A percentile compares a stretch with the other conserved stretches of the same genome.
Conservation (phyloP, 2,888 invertebrate species). For the Oscheius onirici region DNA sequence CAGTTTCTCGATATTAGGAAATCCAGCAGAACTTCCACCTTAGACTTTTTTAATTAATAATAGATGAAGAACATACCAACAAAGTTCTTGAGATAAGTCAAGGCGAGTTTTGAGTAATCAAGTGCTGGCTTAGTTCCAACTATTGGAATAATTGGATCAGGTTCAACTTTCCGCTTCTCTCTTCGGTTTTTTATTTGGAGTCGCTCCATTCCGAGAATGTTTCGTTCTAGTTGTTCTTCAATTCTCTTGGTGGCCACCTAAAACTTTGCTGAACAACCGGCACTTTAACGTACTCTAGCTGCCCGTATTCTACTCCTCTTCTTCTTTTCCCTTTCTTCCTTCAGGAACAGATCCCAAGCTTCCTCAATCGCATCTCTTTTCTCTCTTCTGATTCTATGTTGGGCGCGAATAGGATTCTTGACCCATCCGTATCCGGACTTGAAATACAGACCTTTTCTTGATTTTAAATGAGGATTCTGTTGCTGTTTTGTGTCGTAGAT, state of each 20-base stretch:
- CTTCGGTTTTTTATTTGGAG: constrained; percentile 2
- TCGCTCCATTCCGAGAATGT: constrained; percentile 27
- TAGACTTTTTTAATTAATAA: background rate
- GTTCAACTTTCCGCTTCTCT: constrained; percentile 22
- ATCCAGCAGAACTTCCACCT: background rate
- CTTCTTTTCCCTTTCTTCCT: constrained; percentile 41
- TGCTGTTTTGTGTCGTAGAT: background rate
- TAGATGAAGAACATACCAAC: constrained; percentile 13
- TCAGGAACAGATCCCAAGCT: constrained; percentile 46
- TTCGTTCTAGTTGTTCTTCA: constrained; percentile 15
- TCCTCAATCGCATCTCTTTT: constrained; percentile 41
- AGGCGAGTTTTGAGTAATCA: constrained; percentile 23
- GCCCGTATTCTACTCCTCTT: constrained; percentile 31
- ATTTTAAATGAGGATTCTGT: background rate
- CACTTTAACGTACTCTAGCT: background rate
- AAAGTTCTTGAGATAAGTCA: constrained; percentile 21
- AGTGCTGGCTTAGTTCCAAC: background rate
- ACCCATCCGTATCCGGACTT: constrained; percentile 29
- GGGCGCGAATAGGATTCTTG: constrained; percentile 46
- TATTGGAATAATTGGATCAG: background rate
- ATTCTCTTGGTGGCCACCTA: background rate
- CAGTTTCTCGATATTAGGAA: constrained; percentile 34
- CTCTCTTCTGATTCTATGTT: constrained; percentile 17
- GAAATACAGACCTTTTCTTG: constrained; percentile 19
- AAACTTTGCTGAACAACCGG: background rate